These are phyloP conservation scores for Chaetodon trifasciatus DNA, from an alignment of 2,797 vertebrate species.

Conservation along the genomic window DNA sequence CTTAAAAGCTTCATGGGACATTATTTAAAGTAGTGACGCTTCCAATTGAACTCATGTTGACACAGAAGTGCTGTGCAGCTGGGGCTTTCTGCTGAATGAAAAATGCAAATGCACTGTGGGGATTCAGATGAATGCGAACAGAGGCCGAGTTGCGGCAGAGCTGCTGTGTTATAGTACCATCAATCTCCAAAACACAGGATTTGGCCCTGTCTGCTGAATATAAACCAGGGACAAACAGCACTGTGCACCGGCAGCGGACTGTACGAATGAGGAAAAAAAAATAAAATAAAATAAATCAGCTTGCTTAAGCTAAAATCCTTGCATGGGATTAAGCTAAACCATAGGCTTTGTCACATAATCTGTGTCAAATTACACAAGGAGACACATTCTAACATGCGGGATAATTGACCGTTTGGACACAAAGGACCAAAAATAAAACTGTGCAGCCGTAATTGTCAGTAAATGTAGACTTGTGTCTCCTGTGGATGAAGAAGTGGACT, in stretches of 20 bases:
- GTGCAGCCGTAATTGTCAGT: constrained; percentile 16
- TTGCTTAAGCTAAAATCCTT: constrained; percentile 66
- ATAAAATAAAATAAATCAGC: constrained; percentile 52
- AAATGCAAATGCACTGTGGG: constrained; percentile 41
- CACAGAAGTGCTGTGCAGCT: constrained; percentile 19
- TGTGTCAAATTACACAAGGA: constrained; percentile 67
- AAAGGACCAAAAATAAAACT: constrained; percentile 30
- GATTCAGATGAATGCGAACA: constrained; percentile 33
- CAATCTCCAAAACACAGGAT: constrained; percentile 31
- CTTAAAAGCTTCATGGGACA: constrained; percentile 24
- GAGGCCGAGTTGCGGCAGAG: constrained; percentile 5
- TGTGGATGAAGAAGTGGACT: not conserved
- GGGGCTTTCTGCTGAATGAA: constrained; percentile 42
- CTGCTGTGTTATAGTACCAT: constrained; percentile 9
- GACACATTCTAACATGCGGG: constrained; percentile 57
- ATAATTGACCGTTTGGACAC: constrained; percentile 77
- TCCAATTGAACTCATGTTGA: constrained; percentile 24
- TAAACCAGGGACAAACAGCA: constrained; percentile 17
- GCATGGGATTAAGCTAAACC: constrained; percentile 78
- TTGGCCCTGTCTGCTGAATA: constrained; percentile 11
- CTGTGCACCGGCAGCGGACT: not conserved
- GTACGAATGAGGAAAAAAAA: constrained; percentile 31
- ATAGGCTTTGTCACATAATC: constrained; percentile 76
- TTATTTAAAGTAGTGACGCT: constrained; percentile 16
- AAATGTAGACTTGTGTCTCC: constrained; percentile 10